Evolutionary conservation across 1,140 invertebrate species (phyloP).

Genomic region (Bilobella aurantiaca): DNA sequence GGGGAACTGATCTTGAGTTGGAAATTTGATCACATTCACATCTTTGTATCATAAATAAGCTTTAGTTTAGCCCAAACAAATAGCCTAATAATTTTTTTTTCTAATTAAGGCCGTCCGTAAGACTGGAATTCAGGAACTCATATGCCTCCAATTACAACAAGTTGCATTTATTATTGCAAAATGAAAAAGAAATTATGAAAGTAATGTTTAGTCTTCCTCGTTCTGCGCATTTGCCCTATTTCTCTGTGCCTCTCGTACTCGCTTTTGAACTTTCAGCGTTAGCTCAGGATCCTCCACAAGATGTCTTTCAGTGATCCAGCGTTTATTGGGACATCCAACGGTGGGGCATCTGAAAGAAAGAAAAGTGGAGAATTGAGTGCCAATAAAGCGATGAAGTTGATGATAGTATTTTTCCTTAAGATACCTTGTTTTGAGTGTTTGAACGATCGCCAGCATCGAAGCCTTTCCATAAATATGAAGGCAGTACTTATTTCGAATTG

Average conservation of each 20-base stretch:
- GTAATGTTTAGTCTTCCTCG: neutral
- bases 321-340: slow-evolving; percentile 6
- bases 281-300: neutral
- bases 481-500: slow-evolving; percentile 13
- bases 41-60: too few relatives aligned
- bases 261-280: neutral
- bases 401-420: neutral
- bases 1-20: too few relatives aligned
- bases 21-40: too few relatives aligned
- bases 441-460: slow-evolving; percentile 13
- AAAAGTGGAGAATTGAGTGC: neutral
- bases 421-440: slow-evolving; percentile 10
- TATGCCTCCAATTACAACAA: too few relatives aligned
- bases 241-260: neutral
- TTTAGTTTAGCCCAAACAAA: too few relatives aligned
- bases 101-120: too few relatives aligned
- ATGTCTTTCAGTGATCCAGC: neutral
- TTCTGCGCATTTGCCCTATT: neutral
- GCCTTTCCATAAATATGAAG: slow-evolving; percentile 22
- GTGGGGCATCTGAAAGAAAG: slow-evolving; percentile 9
- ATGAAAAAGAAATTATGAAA: neutral
- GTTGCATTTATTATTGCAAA: neutral
- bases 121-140: too few relatives aligned
- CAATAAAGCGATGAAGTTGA: neutral
- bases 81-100: too few relatives aligned